These are phyloP conservation scores for Ctenicera cuprea DNA, from an alignment of 2,888 invertebrate genomes.

Conservation along the genomic window DNA sequence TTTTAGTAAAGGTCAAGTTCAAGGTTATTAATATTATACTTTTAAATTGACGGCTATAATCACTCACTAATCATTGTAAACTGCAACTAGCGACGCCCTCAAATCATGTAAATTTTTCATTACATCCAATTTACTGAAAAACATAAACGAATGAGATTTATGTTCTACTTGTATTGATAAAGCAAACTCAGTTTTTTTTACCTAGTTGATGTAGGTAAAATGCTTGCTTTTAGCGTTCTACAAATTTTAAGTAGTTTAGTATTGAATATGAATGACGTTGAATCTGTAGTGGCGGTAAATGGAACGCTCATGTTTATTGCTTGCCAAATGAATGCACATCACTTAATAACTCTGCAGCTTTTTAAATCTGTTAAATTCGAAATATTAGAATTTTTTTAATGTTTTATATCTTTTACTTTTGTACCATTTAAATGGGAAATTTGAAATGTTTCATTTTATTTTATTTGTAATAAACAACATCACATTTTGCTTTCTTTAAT, in stretches of 20 bases:
- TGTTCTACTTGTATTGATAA: background rate
- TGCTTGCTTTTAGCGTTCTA: background rate
- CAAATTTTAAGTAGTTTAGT: slow-evolving; percentile 6
- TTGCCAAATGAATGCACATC: background rate
- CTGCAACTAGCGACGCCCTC: too few relatives aligned
- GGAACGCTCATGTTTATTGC: background rate
- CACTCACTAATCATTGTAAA: background rate
- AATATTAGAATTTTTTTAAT: too few relatives aligned
- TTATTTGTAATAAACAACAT: too few relatives aligned
- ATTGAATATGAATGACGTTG: background rate
- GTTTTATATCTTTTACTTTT: too few relatives aligned
- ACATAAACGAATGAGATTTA: background rate
- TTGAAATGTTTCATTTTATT: too few relatives aligned
- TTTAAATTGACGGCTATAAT: background rate
- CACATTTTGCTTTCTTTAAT: too few relatives aligned
- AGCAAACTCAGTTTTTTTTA: background rate
- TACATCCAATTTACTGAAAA: background rate
- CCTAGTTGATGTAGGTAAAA: background rate
- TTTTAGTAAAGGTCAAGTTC: slow-evolving; percentile 16
- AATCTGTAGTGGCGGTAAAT: background rate
- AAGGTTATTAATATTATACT: slow-evolving; percentile 5
- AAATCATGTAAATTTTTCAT: too few relatives aligned
- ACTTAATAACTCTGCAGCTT: too few relatives aligned
- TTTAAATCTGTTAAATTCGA: too few relatives aligned
- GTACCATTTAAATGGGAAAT: too few relatives aligned